Evolutionary conservation across 2,888 invertebrate species (phyloP), one percentile per base, ranked within the genome.

Genomic region (Muscina levida): DNA sequence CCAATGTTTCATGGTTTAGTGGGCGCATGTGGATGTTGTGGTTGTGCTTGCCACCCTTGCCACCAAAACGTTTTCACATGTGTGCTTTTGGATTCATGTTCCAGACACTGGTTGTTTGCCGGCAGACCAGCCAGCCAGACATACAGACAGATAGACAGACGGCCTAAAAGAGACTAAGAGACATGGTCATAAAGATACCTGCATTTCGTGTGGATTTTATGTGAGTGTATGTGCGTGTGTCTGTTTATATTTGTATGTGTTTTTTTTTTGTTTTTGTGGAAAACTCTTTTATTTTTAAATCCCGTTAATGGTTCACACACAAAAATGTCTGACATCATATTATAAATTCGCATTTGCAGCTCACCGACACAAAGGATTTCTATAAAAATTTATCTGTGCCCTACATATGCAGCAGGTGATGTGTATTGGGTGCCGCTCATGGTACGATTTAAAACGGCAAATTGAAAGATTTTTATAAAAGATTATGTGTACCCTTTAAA

Each of bases 251-350:
- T n/a, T n/a, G n/a, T n/a, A n/a, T n/a, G n/a, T n/a, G n/a, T n/a
- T n/a, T n/a, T n/a, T n/a, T n/a, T n/a, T n/a, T n/a, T n/a, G n/a
- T 19, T 48, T 17, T 19, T 48, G 48, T 48, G 48, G 48, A 48
- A 48, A 48, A 48, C 19, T 48, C 48, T 48, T 48, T 48, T 48
- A 48, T 48, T 48, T n/a, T 48, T 48, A 48, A 48, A 48, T 48
- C 48, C 48, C 19, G 48, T 48, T 48, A 48, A 48, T 48, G 48
- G 48, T 22, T 48, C 48, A 48, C 48, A 48, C n/a, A n/a, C n/a
- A n/a, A n/a, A 48, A 48, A 48, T 48, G 48, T 48, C 48, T 48
- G 48, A 48, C 48, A 48, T 48, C 19, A 48, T 48, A 22, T 48
- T 48, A 48, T 19, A n/a, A n/a, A n/a, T n/a, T n/a, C n/a, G 48